Evolutionary conservation across 2,113 vertebrate species (phyloP), one percentile per base, ranked within the genome.

Genomic region (Leptobrachium ailaonicum): DNA sequence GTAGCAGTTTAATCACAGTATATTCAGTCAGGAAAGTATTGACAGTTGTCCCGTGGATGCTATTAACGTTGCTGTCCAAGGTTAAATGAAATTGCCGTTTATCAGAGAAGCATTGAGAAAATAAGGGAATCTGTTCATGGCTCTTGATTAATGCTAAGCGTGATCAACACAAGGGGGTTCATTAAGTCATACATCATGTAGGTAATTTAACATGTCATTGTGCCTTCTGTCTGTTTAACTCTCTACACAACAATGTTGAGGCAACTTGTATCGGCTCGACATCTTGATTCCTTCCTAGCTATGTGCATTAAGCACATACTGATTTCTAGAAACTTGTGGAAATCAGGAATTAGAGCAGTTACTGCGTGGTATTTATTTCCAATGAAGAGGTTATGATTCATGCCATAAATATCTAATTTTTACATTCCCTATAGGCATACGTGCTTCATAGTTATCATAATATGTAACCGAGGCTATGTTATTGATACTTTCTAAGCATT

Each of bases 61-160:
- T 96, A 98, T 99, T 98, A 98, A 97, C 96, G 94, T 96, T 95
- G 94, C 96, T 96, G 95, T 98, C 96, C 97, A 98, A 99, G 98
- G 98, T 98, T 97, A 99, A 98, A 99, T 98, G 96, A 98, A 98
- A 98, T 98, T 97, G 98, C 97, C 98, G 96, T 99, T 99, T 98
- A 98, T 98, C 98, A 98, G 95, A 93, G 94, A 93, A 95, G 95
- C 97, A 96, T 96, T 98, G 96, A 96, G 96, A 95, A 98, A 98
- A 98, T 97, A 98, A 98, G 96, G 91, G 94, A 98, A 98, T 95
- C 94, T 96, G 96, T 94, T 97, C 94, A 93, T 96, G 95, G 93
- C 92, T 94, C 94, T 96, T 99, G 98, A 99, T 98, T 98, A 98
- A 99, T 98, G 96, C 95, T 93, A 95, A 96, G 95, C 92, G 91